A percentile compares a stretch with the other conserved stretches of the same genome.
These are phyloP conservation scores for Stigmatopora argus DNA, from an alignment of 2,113 vertebrate genomes.

Conservation along the genomic window DNA sequence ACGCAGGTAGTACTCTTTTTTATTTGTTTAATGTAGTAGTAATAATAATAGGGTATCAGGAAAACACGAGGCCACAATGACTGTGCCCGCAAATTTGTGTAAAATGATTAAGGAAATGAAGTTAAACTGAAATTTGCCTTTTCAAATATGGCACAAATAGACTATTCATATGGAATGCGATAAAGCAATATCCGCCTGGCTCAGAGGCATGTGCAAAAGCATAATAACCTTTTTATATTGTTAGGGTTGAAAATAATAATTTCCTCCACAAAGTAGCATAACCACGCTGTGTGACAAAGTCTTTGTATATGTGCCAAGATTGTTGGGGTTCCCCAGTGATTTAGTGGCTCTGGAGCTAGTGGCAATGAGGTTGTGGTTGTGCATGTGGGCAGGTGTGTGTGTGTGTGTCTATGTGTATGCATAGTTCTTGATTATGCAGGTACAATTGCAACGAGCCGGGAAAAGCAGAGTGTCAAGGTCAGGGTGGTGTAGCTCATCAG, in stretches of 20 bases:
- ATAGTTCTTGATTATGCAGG: constrained; percentile 69
- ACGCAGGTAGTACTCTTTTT: too few relatives aligned
- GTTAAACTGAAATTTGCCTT: neutral
- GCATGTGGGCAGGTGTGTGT: constrained; percentile 15
- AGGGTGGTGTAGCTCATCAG: constrained; percentile 73
- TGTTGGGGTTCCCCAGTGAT: constrained; percentile 41
- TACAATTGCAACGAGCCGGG: constrained; percentile 69
- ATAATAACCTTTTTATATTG: constrained; percentile 36
- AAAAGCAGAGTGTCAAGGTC: constrained; percentile 70
- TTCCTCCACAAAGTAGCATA: constrained; percentile 28
- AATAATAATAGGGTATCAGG: too few relatives aligned
- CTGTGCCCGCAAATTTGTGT: neutral
- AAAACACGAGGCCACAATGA: too few relatives aligned
- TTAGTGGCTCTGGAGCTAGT: constrained; percentile 27
- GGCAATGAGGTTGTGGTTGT: constrained; percentile 32
- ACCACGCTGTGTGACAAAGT: constrained; percentile 18
- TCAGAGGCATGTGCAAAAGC: constrained; percentile 7
- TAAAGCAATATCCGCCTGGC: neutral
- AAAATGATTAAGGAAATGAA: neutral
- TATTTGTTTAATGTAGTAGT: too few relatives aligned
- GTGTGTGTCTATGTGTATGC: constrained; percentile 13
- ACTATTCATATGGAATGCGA: neutral
- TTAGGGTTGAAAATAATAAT: constrained; percentile 39
- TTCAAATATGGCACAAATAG: neutral
- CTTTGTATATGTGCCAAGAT: constrained; percentile 16